Evolutionary conservation across 2,888 invertebrate genomes (phyloP).

Genomic region (Ochropacha duplaris): DNA sequence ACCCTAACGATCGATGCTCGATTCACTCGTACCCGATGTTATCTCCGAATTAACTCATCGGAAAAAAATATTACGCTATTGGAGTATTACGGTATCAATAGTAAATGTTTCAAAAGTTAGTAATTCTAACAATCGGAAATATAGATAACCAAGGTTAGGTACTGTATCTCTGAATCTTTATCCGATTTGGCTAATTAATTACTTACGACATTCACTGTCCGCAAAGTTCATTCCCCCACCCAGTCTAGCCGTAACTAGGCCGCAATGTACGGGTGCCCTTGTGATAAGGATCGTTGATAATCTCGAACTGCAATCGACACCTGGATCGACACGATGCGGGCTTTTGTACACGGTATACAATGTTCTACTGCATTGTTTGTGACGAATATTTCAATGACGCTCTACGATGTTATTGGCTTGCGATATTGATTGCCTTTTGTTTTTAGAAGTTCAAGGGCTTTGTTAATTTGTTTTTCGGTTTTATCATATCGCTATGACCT

Average conservation of each 20-base stretch:
- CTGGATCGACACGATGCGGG: slow-evolving; percentile 74
- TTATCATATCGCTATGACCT: slow-evolving; percentile 6
- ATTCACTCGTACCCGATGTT: slow-evolving; percentile 30
- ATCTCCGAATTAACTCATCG: slow-evolving; percentile 23
- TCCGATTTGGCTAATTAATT: slow-evolving; percentile 10
- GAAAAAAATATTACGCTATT: slow-evolving; percentile 19
- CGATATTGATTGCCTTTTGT: slow-evolving; percentile 22
- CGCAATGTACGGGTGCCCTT: slow-evolving; percentile 67
- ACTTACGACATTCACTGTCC: slow-evolving; percentile 22
- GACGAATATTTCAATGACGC: slow-evolving; percentile 35
- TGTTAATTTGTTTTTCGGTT: slow-evolving; percentile 27
- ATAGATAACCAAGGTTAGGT: neutral
- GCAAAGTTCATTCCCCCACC: slow-evolving; percentile 47
- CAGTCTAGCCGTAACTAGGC: slow-evolving; percentile 40
- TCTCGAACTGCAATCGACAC: slow-evolving; percentile 71
- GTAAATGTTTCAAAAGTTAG: neutral
- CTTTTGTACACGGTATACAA: slow-evolving; percentile 24
- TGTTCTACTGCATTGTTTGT: slow-evolving; percentile 35
- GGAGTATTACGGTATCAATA: slow-evolving; percentile 18
- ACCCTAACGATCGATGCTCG: slow-evolving; percentile 35
- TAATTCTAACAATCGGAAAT: slow-evolving; percentile 8
- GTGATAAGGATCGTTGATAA: slow-evolving; percentile 70
- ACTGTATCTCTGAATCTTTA: neutral
- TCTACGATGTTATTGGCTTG: slow-evolving; percentile 7
- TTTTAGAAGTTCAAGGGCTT: slow-evolving; percentile 38